Percentiles rank a stretch among this genome's conserved stretches.
These are phyloP conservation scores for Drosophila serrata DNA, from an alignment of 1,140 invertebrate genomes.

Conservation along the genomic window DNA sequence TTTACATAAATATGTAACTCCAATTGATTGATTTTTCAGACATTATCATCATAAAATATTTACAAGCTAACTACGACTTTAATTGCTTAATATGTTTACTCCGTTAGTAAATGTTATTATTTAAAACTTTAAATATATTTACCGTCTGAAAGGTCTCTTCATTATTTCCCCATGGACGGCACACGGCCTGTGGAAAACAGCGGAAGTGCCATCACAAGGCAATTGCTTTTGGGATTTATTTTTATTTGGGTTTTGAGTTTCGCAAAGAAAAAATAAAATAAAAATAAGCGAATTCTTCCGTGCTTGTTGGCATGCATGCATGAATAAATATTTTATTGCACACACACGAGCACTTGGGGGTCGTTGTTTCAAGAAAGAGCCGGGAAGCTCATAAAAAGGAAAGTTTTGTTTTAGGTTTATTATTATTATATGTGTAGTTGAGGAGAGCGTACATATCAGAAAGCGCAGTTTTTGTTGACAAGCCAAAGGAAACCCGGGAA, in stretches of 20 bases:
- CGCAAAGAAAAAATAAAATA: not conserved
- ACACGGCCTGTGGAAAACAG: conserved; percentile 11
- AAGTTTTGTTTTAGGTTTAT: conserved; percentile 48
- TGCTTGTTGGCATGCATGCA: conserved; percentile 48
- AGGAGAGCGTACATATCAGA: not conserved
- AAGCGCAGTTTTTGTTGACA: conserved; percentile 38
- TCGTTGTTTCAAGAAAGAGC: conserved; percentile 14
- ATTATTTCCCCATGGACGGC: not conserved
- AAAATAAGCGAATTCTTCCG: conserved; percentile 42
- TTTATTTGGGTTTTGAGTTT: conserved; percentile 45
- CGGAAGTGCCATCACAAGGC: conserved; percentile 24
- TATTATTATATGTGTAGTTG: conserved; percentile 24
- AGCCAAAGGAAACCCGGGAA: not conserved
- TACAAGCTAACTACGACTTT: not conserved
- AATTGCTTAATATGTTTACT: not conserved
- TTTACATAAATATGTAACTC: not conserved
- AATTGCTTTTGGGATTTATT: conserved; percentile 51
- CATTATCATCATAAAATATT: not conserved
- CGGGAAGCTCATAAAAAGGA: conserved; percentile 27
- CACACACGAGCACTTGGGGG: conserved; percentile 35
- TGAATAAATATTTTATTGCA: conserved; percentile 78
- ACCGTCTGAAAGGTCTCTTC: not conserved
- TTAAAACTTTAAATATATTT: conserved; percentile 4
- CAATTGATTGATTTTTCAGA: too few species aligned
- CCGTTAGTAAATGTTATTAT: not conserved